Evolutionary conservation across 1,140 invertebrate genomes (phyloP), one percentile per base, ranked within the genome.

Genomic region (Cephus cinctus): DNA sequence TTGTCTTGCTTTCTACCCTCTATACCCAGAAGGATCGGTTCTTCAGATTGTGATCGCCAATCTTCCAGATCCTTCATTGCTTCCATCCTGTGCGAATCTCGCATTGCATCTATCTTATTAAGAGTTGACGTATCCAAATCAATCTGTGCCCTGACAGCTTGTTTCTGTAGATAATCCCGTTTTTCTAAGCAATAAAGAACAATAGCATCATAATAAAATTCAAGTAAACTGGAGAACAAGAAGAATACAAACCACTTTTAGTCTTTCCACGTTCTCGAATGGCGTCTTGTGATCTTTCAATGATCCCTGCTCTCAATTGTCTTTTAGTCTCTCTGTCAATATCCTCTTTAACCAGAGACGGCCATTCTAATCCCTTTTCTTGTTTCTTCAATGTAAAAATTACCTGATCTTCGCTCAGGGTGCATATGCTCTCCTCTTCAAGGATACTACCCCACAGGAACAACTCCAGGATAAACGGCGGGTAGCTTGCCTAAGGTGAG

Each of bases 51-150:
- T 39, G 44, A 54, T 49, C 83, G 80, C 85, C 85, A 90, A 41
- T 78, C 73, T 59, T 87, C 81, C 16, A 89, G 71, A 51, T 86
- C 81, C 8, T 80, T 73, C 74, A 87, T 83, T 9, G 85, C 84
- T 70, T 79, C 78, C 38, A 76, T 76, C 35, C 81, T 74, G 61
- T 83, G 77, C 9, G 69, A 53, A 55, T 84, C 74, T 54, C 78
- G 76, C 35, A 82, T 76, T 2, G 65, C 57, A 30, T 85, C 79
- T 69, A 87, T 86, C 56, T 77, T 61, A 39, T 76, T 67, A 16
- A 81, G 65, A 27, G 69, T 71, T 48, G 72, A 61, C 2, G 72
- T 78, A 53, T 86, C 81, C 27, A 82, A 66, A 47, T 79, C 70
- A 48, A 88, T 83, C 50, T 85, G 83, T 57, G 82, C 73, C 54